Conservation (phyloP, 2,888 invertebrate genomes). For the Blastobasis lacticolella region DNA sequence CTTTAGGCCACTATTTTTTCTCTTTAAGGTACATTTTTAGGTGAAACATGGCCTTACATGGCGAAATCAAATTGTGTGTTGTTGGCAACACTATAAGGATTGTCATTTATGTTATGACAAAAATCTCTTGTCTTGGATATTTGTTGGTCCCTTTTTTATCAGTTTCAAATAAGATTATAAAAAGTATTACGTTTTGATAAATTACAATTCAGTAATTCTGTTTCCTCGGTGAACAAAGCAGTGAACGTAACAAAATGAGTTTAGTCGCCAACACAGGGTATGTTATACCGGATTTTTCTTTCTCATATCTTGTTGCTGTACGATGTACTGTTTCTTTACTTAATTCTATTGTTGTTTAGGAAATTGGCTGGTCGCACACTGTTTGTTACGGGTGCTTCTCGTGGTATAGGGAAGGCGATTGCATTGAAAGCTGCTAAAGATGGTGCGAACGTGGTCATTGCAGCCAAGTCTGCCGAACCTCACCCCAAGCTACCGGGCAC, state of each 20-base stretch:
- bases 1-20: too few species aligned
- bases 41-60: too few species aligned
- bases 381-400: constrained; percentile 96
- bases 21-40: too few species aligned
- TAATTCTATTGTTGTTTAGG: constrained; percentile 31
- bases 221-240: not conserved
- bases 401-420: constrained; percentile 97
- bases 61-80: too few species aligned
- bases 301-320: constrained; percentile 17
- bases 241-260: constrained; percentile 44
- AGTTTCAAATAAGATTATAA: too few species aligned
- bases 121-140: too few species aligned
- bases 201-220: not conserved
- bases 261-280: constrained; percentile 68
- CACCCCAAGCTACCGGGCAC: constrained; percentile 95
- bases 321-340: constrained; percentile 7
- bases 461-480: constrained; percentile 92
- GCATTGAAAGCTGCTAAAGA: constrained; percentile 93
- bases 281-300: constrained; percentile 20
- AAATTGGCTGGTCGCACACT: constrained; percentile 89
- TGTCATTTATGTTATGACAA: too few species aligned
- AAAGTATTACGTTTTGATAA: not conserved
- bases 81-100: too few species aligned
- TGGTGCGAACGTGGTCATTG: constrained; percentile 93
- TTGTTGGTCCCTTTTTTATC: too few species aligned